phyloP scores from a whole-genome alignment of 1,140 invertebrate species.

The Pogonomyrmex californicus region DNA sequence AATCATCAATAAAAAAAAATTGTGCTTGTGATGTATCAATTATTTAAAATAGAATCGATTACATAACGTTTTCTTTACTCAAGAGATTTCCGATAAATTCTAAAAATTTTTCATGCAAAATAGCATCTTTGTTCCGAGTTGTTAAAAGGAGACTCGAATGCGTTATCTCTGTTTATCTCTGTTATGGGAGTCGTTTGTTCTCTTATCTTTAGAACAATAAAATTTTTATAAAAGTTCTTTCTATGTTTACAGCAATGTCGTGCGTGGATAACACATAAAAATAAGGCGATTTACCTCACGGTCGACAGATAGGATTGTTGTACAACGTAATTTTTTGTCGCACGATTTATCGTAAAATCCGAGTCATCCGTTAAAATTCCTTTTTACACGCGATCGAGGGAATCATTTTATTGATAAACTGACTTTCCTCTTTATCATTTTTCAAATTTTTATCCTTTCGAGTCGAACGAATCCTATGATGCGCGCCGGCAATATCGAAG shows the following conservation, averaged over 20 bases:
- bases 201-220: slow-evolving; percentile 30
- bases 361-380: background rate
- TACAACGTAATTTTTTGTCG: background rate
- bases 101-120: background rate
- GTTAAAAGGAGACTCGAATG: background rate
- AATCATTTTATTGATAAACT: background rate
- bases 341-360: slow-evolving; percentile 27
- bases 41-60: background rate
- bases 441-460: background rate
- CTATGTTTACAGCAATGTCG: slow-evolving; percentile 2
- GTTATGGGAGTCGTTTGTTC: background rate
- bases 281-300: background rate
- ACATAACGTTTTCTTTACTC: background rate
- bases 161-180: background rate
- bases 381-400: background rate
- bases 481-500: background rate
- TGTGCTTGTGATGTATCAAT: background rate
- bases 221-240: slow-evolving; percentile 36
- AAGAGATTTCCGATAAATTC: background rate
- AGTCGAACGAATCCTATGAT: background rate
- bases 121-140: background rate
- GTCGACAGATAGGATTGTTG: background rate
- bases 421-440: no score
- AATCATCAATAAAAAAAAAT: background rate
- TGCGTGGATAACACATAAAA: background rate